These are phyloP conservation scores for Tachyglossus aculeatus DNA, from an alignment of 2,797 vertebrate genomes.

Conservation along the genomic window DNA sequence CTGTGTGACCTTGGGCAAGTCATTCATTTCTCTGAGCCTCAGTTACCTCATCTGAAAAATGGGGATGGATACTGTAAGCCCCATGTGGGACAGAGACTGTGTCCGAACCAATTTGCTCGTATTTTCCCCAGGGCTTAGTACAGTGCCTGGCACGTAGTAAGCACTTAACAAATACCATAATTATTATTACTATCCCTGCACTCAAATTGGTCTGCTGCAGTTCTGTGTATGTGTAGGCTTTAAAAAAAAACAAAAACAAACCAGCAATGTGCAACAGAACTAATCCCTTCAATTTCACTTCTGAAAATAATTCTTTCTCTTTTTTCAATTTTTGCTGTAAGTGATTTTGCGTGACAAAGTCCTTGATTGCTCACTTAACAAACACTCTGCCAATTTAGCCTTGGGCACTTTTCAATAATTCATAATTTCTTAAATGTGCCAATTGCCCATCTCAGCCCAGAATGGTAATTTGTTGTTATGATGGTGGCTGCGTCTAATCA, in stretches of 20 bases:
- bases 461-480: slow-evolving; percentile 2
- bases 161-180: not conserved
- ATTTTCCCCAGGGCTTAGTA: not conserved
- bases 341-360: slow-evolving; percentile 15
- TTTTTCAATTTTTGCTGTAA: not conserved
- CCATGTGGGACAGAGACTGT: too few relatives aligned
- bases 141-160: not conserved
- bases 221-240: too few relatives aligned
- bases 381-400: slow-evolving; percentile 25
- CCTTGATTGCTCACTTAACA: slow-evolving; percentile 14
- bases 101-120: too few relatives aligned
- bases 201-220: too few relatives aligned
- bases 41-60: too few relatives aligned
- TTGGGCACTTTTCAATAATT: slow-evolving; percentile 40
- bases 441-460: slow-evolving; percentile 17
- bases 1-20: too few relatives aligned
- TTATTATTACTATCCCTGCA: too few relatives aligned
- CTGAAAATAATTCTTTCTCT: slow-evolving; percentile 20
- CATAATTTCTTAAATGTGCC: slow-evolving; percentile 34
- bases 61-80: too few relatives aligned
- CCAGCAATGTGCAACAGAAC: not conserved
- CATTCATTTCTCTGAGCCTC: too few relatives aligned
- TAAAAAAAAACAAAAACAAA: too few relatives aligned
- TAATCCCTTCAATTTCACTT: slow-evolving; percentile 18
- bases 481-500: too few relatives aligned